Percentiles rank a stretch among this genome's conserved stretches.
Conservation (phyloP, 2,113 vertebrate genomes). For the Bettongia penicillata region DNA sequence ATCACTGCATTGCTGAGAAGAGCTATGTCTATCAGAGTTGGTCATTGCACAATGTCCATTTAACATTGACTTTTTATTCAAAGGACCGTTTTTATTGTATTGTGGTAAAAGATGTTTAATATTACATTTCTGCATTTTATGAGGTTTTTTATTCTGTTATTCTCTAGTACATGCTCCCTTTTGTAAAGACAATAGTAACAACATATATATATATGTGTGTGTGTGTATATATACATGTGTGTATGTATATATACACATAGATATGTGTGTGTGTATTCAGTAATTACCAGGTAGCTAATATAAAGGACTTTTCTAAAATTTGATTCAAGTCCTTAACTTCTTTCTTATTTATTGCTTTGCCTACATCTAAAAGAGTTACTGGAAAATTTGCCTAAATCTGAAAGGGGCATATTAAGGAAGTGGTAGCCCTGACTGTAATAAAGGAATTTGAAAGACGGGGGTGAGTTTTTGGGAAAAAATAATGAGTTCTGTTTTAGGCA, state of each 20-base stretch:
- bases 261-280: neutral
- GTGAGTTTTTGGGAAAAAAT: neutral
- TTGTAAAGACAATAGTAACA: no score
- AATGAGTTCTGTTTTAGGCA: neutral
- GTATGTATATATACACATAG: no score
- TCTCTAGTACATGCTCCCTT: neutral
- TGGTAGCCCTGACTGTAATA: neutral
- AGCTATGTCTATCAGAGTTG: no score
- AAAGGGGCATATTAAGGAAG: neutral
- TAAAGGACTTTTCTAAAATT: neutral
- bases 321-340: neutral
- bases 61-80: neutral
- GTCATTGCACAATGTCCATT: neutral
- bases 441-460: neutral
- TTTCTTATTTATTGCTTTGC: neutral
- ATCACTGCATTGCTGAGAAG: no score
- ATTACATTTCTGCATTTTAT: neutral
- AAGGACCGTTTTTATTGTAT: neutral
- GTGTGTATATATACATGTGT: no score
- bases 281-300: neutral
- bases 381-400: neutral
- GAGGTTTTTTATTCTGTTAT: neutral
- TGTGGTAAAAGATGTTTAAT: neutral
- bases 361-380: neutral
- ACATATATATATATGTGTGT: no score